Evolutionary conservation across 2,888 invertebrate species (phyloP).

Genomic region (Exephanes ischioxanthus): DNA sequence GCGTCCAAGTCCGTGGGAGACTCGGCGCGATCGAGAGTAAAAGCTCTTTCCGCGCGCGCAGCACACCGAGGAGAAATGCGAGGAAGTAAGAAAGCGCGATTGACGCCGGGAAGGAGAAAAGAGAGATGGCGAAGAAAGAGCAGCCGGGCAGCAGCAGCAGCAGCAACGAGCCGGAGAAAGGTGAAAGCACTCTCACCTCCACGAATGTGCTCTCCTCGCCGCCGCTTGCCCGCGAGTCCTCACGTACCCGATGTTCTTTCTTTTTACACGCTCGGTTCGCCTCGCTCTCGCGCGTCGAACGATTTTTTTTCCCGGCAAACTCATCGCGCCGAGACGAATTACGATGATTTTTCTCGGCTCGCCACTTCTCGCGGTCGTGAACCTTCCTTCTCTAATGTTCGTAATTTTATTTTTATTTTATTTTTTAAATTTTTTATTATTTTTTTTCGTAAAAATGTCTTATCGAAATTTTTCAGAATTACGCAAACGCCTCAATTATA

Average conservation of each 20-base stretch:
- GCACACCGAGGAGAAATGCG: constrained; percentile 57
- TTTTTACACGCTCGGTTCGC: constrained; percentile 55
- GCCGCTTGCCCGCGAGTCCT: constrained; percentile 48
- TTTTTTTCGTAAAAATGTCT: not conserved
- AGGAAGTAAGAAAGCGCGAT: constrained; percentile 39
- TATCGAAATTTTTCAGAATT: not conserved
- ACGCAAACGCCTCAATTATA: not conserved
- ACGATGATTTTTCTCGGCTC: constrained; percentile 38
- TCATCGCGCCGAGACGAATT: constrained; percentile 39
- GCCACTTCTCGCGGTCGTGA: constrained; percentile 50
- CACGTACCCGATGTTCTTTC: constrained; percentile 51
- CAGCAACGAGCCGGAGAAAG: constrained; percentile 79
- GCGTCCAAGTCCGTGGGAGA: constrained; percentile 48
- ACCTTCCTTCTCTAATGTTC: constrained; percentile 1
- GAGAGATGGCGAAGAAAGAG: constrained; percentile 30
- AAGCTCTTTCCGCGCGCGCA: constrained; percentile 76
- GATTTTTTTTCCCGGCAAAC: constrained; percentile 51
- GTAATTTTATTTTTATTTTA: not conserved
- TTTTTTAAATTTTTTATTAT: not conserved
- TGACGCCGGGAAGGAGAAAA: constrained; percentile 6
- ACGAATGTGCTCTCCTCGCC: constrained; percentile 43
- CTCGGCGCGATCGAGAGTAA: constrained; percentile 82
- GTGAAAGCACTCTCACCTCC: constrained; percentile 84
- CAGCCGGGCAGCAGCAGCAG: constrained; percentile 42
- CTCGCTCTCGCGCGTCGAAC: constrained; percentile 33